phyloP scores from a whole-genome alignment of 1,140 invertebrate species.

The Drosophila parabipectinata region DNA sequence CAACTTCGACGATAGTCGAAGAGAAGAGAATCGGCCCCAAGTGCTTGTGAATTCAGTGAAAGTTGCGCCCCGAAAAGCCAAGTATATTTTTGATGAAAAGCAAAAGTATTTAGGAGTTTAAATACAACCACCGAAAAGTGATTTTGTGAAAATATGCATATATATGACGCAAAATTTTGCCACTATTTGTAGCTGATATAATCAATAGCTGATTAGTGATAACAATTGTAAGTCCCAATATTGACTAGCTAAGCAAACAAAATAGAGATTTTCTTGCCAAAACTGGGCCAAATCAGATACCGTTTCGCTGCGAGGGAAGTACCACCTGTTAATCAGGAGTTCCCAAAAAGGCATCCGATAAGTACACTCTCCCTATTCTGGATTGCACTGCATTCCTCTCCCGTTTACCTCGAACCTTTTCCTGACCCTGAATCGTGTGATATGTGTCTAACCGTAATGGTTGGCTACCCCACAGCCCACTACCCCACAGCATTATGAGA shows the following conservation, averaged over 20 bases:
- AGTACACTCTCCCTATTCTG: not conserved
- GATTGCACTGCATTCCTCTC: not conserved
- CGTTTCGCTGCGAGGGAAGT: not conserved
- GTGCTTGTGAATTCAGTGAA: constrained; percentile 66
- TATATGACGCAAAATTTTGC: not conserved
- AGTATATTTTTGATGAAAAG: constrained; percentile 21
- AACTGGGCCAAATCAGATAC: too few species aligned
- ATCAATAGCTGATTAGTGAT: not conserved
- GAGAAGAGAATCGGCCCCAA: constrained; percentile 54
- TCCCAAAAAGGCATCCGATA: not conserved
- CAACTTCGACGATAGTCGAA: constrained; percentile 42
- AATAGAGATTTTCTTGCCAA: too few species aligned
- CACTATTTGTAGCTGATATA: not conserved
- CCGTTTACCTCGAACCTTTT: not conserved
- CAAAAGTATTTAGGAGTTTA: constrained; percentile 32
- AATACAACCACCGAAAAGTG: constrained; percentile 21
- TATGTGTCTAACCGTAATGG: not conserved
- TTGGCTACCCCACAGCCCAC: not conserved
- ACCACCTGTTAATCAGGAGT: not conserved
- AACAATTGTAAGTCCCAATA: not conserved
- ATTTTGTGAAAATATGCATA: not conserved
- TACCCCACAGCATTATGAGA: not conserved
- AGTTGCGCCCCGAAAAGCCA: constrained; percentile 50
- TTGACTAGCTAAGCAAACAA: too few species aligned
- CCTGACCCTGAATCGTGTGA: not conserved